Conservation (phyloP, 2,113 vertebrate species). For the Megaleporinus macrocephalus region DNA sequence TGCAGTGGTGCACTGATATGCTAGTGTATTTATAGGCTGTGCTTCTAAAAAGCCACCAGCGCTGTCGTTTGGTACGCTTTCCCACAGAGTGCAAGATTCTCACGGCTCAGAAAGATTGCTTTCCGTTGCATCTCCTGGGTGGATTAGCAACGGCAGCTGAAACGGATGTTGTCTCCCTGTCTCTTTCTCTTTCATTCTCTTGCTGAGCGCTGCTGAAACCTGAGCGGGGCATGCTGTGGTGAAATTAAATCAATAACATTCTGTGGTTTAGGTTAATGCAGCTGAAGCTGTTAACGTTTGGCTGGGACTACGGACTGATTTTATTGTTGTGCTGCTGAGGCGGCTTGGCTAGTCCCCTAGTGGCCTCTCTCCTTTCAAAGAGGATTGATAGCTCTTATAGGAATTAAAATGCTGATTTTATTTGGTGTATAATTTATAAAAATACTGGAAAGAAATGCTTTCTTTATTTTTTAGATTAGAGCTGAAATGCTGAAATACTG, state of each 20-base stretch:
- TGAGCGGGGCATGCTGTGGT: background rate
- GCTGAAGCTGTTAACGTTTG: background rate
- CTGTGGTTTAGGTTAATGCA: background rate
- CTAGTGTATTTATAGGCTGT: background rate
- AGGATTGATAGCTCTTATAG: too few relatives aligned
- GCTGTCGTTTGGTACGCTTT: background rate
- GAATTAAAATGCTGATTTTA: background rate
- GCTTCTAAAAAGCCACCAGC: background rate
- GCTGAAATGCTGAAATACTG: too few relatives aligned
- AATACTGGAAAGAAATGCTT: too few relatives aligned
- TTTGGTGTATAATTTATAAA: too few relatives aligned
- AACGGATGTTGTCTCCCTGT: slow-evolving; percentile 19
- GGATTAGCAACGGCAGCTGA: slow-evolving; percentile 28
- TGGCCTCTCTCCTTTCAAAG: background rate
- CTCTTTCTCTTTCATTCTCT: background rate
- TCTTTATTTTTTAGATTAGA: too few relatives aligned
- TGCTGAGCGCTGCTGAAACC: background rate
- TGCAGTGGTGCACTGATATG: background rate
- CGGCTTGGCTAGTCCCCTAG: background rate
- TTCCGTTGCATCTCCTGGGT: slow-evolving; percentile 14
- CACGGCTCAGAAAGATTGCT: slow-evolving; percentile 27
- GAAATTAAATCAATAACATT: slow-evolving; percentile 6
- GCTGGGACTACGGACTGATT: background rate
- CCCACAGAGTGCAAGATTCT: slow-evolving; percentile 22
- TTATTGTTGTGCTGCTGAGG: background rate